A percentile compares a stretch with the other conserved stretches of the same genome.
Conservation (phyloP, 2,797 vertebrate species). For the Echeneis naucrates region DNA sequence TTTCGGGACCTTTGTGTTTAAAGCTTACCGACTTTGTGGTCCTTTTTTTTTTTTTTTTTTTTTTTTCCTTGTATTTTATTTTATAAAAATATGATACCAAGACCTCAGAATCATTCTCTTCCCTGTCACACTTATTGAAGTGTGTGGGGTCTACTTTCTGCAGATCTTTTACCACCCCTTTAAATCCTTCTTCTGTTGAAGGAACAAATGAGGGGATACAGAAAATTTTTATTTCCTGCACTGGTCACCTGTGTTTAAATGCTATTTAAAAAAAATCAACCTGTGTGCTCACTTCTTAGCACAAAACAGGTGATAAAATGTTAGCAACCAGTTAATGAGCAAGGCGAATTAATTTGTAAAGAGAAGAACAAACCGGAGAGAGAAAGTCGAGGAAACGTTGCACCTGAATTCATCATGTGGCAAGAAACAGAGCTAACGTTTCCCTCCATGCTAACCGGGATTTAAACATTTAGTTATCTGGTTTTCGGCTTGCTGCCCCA, state of each 20-base stretch:
- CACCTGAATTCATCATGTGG: not conserved
- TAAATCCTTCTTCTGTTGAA: not conserved
- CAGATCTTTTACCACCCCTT: not conserved
- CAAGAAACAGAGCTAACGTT: not conserved
- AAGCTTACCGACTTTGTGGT: not conserved
- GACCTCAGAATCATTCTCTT: not conserved
- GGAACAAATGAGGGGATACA: too few relatives aligned
- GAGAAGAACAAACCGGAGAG: not conserved
- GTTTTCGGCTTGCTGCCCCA: too few relatives aligned
- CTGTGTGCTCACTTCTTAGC: too few relatives aligned
- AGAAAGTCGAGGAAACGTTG: too few relatives aligned
- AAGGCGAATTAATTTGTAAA: not conserved
- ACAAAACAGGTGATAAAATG: too few relatives aligned
- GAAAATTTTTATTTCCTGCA: too few relatives aligned
- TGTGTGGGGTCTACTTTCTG: not conserved
- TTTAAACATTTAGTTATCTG: too few relatives aligned
- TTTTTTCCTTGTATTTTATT: not conserved
- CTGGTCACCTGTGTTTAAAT: too few relatives aligned
- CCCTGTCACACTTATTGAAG: not conserved
- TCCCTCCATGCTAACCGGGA: not conserved
- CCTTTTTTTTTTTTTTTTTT: constrained; percentile 18
- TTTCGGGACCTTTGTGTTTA: constrained; percentile 2
- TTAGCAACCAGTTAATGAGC: not conserved
- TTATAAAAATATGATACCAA: constrained; percentile 4
- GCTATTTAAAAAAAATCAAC: too few relatives aligned